Base-by-base conservation (phyloP, 2,797 vertebrate species). In the Discoglossus pictus region DNA sequence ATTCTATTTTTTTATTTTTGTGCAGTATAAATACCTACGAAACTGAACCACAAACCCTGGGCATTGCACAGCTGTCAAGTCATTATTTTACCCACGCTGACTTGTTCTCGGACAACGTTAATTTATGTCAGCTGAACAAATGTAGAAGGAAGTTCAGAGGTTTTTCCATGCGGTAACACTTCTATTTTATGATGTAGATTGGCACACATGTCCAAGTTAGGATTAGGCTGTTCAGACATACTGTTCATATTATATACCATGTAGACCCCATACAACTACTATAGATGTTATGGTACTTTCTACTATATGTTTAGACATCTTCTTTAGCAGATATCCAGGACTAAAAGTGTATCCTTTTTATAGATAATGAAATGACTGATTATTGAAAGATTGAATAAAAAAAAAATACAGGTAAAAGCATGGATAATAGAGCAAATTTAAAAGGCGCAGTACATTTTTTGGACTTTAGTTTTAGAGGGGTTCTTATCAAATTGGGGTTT, bases 101-200 rank as follows among this genome's bases (percentile, higher is more conserved):
- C 56, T 68, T 60, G 55, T 23, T 61, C 34, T 44, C 60, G 55
- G 51, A 61, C 39, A 60, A 18, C 10, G 21, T 25, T 53, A 68
- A 68, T 68, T 61, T 61, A 43, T 53, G 34, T 60, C 65, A 68
- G 55, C 56, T 68, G 65, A 61, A 61, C 47, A 68, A 68, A 68
- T 53, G 47, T 10, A 68, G 24, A 46, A 34, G 7, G 56, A 23
- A 68, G 39, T 31, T 61, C 39, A 23, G 56, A 68, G 36, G 54
- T 51, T 61, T 58, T 24, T 16, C 18, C 23, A 52, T 60, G 48
- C 48, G 38, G 55, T 60, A 59, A 52, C 38, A 61, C 20, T 53
- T 61, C 27, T 17, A 23, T 59, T 36, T 35, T 68, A 61, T 20
- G 31, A 68, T 25, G 36, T 21, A 60, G 55, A 56, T 67, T 67